Evolutionary conservation across 2,888 invertebrate genomes (phyloP), one percentile per base, ranked within the genome.

Genomic region (Cosmorhoe ocellata): DNA sequence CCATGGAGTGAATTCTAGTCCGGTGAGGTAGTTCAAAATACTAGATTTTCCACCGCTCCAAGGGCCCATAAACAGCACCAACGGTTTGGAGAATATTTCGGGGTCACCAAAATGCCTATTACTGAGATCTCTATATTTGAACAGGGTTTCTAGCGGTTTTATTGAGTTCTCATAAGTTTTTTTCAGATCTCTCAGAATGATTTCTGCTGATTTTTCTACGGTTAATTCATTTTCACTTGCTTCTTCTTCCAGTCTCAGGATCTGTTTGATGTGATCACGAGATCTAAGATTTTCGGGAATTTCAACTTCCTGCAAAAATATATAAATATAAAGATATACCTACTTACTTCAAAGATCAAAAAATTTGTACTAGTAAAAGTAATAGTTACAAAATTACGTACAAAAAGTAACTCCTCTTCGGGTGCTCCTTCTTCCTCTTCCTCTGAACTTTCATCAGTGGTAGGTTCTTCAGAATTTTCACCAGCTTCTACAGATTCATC

Each of bases 31-130:
- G 84, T 98, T 98, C 58, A 98, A 94, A 64, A 98, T 96, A 43
- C 97, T 95, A 1, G 98, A 97, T 89, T 98, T 98, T 58, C 98
- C 98, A 51, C 98, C 97, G 72, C 97, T 97, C 97, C 98, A 98
- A 30, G 98, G 98, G 32, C 98, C 98, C 95, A 98, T 96, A 73
- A 98, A 97, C 3, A 98, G 91, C 43, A 98, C 93, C 72, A 98
- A 89, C 1, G 98, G 98, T 74, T 98, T 98, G 2, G 97, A 97
- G 81, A 97, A 97, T 73, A 98, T 97, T 92, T 98, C 98, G 1
- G 97, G 95, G 87, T 98, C 98, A 72, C 97, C 96, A 73, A 97
- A 97, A 84, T 96, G 97, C 61, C 97, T 92, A 79, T 97, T 97
- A 77, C 97, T 97, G 49, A 98, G 91, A 80, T 98, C 97, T 67